Evolutionary conservation across 2,888 invertebrate genomes (phyloP), one percentile per base, ranked within the genome.

Genomic region (Scaptomyza caliginosa): DNA sequence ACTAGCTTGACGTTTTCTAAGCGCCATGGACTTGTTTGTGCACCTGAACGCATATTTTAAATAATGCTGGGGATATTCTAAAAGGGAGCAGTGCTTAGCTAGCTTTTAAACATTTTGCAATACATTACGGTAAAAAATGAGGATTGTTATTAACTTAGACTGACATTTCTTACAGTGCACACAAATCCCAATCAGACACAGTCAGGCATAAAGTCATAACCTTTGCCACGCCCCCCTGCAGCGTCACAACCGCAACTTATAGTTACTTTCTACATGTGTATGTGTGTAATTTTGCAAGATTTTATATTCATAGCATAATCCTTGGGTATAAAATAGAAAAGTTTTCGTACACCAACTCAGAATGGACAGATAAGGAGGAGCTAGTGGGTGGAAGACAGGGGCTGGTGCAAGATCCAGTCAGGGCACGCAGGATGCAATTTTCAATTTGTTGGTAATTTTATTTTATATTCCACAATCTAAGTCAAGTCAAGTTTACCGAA

Each of bases 401-500:
- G 30, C 6, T 21, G 54, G 17, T 21, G 30, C 46, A 51, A 60
- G 39, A 28, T 56, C 19, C 30, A 55, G 58, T 45, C 58, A 54
- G 40, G 62, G 74, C 82, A 82, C 82, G 85, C 85, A 85, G 85
- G 81, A 82, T 82, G 81, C 81, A 82, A 85, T 82, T 82, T 82
- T 82, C 81, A 82, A 82, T 82, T 82, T 82, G 81, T 82, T 85
- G 82, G 85, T 82, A 85, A 82, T 82, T 82, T 82, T 82, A 82
- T 82, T 82, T 82, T 79, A 82, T 82, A 85, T 82, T 82, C 79
- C 72, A 68, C 85, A 85, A 82, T 82, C 85, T 82, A 82, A 85
- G 85, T 82, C 81, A 79, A 79, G 79, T 68, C 83, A 82, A 82
- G 81, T 82, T 85, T 82, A 82, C 81, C 81, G 85, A 82, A 82